phyloP scores from a whole-genome alignment of 2,797 vertebrate species.

The Euphonia xanthogaster region DNA sequence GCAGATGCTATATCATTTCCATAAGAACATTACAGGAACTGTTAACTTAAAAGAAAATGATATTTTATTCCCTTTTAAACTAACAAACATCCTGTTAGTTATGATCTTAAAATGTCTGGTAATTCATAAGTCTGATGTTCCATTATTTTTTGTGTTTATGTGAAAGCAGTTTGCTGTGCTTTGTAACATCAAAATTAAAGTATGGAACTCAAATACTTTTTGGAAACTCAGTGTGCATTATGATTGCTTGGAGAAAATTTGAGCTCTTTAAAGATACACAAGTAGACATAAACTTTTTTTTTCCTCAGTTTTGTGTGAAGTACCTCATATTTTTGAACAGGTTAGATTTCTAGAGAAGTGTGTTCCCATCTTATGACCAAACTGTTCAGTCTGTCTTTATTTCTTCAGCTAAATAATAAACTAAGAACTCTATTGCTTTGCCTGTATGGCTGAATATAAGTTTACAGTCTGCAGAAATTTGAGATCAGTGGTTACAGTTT shows the following conservation, averaged over 20 bases:
- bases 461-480: background rate
- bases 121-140: background rate
- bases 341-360: background rate
- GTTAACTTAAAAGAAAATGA: background rate
- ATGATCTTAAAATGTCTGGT: background rate
- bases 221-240: background rate
- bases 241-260: background rate
- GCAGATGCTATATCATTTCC: background rate
- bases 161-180: background rate
- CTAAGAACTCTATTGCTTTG: background rate
- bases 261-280: background rate
- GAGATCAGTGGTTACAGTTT: background rate
- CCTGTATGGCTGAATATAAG: background rate
- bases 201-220: background rate
- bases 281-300: background rate
- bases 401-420: background rate
- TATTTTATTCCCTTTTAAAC: background rate
- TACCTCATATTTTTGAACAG: background rate
- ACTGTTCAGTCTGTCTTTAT: background rate
- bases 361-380: background rate
- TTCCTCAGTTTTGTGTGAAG: background rate
- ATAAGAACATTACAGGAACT: background rate
- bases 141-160: background rate
- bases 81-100: background rate
- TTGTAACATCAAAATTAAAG: background rate